Conservation (phyloP, 2,888 invertebrate genomes). For the Rugalucina vietnamica region DNA sequence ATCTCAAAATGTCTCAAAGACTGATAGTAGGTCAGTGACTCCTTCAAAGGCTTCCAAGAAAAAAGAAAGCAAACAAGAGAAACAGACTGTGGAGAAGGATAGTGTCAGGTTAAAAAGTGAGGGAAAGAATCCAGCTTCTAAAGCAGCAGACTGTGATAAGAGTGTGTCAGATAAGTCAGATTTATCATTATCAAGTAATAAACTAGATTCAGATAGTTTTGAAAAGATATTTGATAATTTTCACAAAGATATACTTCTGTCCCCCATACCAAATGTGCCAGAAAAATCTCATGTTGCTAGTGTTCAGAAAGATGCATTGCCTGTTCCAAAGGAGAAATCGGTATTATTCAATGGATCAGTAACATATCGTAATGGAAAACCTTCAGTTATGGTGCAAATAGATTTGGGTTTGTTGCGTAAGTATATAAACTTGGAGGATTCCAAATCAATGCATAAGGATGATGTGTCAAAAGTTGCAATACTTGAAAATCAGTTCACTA, state of each 20-base stretch:
- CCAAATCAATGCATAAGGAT: conserved; percentile 12
- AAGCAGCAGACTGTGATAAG: conserved; percentile 18
- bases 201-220: conserved; percentile 24
- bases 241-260: conserved; percentile 45
- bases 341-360: conserved; percentile 44
- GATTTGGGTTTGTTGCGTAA: conserved; percentile 53
- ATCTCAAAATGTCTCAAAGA: conserved; percentile 30
- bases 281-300: background rate
- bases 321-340: conserved; percentile 27
- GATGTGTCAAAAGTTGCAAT: conserved; percentile 32
- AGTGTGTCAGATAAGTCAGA: conserved; percentile 40
- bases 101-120: conserved; percentile 59
- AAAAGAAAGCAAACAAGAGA: conserved; percentile 43
- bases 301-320: background rate
- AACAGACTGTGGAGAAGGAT: conserved; percentile 51
- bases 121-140: conserved; percentile 36
- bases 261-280: conserved; percentile 52
- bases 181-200: conserved; percentile 23
- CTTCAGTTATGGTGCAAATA: conserved; percentile 61
- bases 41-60: conserved; percentile 20
- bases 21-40: background rate
- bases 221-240: conserved; percentile 51
- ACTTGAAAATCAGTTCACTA: conserved; percentile 39
- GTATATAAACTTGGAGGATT: conserved; percentile 26
- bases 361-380: conserved; percentile 49